Percentiles rank a stretch among this genome's conserved stretches.
Evolutionary conservation across 1,140 invertebrate species (phyloP).

Genomic region (Drosophila erecta): DNA sequence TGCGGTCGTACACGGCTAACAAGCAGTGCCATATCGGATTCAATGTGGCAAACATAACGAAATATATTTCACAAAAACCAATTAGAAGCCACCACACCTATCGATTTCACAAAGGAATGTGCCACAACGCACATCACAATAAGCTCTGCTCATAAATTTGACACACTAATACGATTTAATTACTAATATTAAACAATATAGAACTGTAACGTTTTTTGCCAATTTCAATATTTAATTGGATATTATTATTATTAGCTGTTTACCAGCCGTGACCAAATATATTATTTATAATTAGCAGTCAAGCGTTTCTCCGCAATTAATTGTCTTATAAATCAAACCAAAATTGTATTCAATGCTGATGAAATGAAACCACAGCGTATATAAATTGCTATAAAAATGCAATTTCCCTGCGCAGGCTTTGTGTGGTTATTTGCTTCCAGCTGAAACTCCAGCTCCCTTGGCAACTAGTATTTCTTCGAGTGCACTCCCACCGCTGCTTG

Average conservation of each 20-base stretch:
- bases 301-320: background rate
- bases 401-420: too few relatives aligned
- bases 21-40: background rate
- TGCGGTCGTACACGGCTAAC: conserved; percentile 8
- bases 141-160: background rate
- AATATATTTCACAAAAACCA: too few relatives aligned
- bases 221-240: background rate
- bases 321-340: conserved; percentile 2
- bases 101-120: background rate
- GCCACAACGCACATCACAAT: background rate
- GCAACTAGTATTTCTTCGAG: background rate
- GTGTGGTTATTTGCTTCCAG: too few relatives aligned
- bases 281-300: background rate
- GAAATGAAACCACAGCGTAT: too few relatives aligned
- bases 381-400: background rate
- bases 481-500: conserved; percentile 13
- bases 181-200: background rate
- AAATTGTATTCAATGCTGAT: background rate
- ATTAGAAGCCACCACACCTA: background rate
- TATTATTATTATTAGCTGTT: background rate
- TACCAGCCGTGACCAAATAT: background rate
- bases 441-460: too few relatives aligned
- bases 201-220: background rate
- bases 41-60: too few relatives aligned
- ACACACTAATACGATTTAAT: background rate